Evolutionary conservation across 2,797 vertebrate genomes (phyloP).

Genomic region (Micromesistius poutassou): DNA sequence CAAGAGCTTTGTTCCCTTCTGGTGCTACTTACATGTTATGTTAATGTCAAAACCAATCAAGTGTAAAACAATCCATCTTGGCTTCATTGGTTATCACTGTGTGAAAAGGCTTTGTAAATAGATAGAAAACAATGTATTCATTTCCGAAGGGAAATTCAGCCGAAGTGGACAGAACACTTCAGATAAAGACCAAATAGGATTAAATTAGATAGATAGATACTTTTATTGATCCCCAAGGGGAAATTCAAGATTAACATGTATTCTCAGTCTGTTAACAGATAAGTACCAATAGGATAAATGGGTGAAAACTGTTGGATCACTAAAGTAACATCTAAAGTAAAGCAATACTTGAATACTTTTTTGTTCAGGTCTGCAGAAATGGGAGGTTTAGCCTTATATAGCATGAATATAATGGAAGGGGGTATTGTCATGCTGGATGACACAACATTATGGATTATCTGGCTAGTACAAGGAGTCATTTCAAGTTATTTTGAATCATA

Average conservation of each 20-base stretch:
- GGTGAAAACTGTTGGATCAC: slow-evolving; percentile 14
- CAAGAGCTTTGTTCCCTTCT: not conserved
- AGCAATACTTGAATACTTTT: slow-evolving; percentile 1
- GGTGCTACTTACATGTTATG: not conserved
- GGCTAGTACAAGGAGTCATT: not conserved
- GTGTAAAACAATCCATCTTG: not conserved
- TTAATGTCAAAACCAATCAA: not conserved
- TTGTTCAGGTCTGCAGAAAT: too few species aligned
- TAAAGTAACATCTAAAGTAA: not conserved
- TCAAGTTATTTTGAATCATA: not conserved
- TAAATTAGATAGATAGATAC: too few species aligned
- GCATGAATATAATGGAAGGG: not conserved
- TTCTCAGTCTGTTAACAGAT: not conserved
- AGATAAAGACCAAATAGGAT: not conserved
- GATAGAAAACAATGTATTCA: not conserved
- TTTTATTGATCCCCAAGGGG: too few species aligned
- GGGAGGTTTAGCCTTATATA: not conserved
- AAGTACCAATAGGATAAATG: not conserved
- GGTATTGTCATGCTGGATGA: not conserved
- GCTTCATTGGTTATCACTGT: not conserved
- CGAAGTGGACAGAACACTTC: not conserved
- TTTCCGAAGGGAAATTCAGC: not conserved
- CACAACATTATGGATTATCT: slow-evolving; percentile 20
- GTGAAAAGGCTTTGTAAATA: not conserved
- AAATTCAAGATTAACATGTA: too few species aligned